Base-by-base conservation (phyloP, 2,113 vertebrate species). In the Amphiprion ocellaris region DNA sequence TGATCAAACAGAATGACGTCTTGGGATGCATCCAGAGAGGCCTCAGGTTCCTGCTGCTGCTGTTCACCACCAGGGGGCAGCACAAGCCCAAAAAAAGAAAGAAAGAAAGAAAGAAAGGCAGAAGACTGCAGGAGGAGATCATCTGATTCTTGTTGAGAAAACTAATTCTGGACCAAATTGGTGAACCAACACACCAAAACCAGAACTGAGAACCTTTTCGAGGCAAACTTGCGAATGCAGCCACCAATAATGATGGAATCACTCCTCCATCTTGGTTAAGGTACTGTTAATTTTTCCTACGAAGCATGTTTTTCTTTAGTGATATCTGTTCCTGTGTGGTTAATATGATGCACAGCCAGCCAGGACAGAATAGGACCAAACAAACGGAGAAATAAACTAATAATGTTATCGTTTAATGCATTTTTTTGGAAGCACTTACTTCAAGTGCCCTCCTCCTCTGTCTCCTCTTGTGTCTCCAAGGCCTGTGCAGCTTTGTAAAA, bases 31-130 rank as follows among this genome's bases (percentile, higher is more conserved):
- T 44, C 41, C 41, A 44, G 39, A 44, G 39, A 3, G 39, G 39
- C 14, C 33, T 33, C 28, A 4, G 26, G 50, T 4, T 58, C 46
- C 41, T 58, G 24, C 39, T 59, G 19, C 54, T n/a, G 23, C 26
- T 28, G 3, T 10, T 69, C 2, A 49, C 54, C 89, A 84, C 47
- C 66, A 83, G 82, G 81, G 54, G 76, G 73, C 76, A 88, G 79
- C 58, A 75, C 4, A 28, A 65, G 33, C 19, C 78, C 24, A 73
- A 15, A 37, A 33, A 17, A 46, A 37, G 7, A 62, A 69, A 52
- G 37, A 21, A 21, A 21, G 21, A 21, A 21, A 21, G 21, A 21
- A 21, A 21, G 21, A 21, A 21, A 21, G 6, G 50, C n/a, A 5
- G 14, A 21, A 3, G 17, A 16, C 7, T 2, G 24, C 30, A 9